phyloP scores from a whole-genome alignment of 1,140 invertebrate species.

The Caenorhabditis elegans region WBcel235 BX284604.4:6053501-6054000 shows the following conservation, averaged over 20 bases:
- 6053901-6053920: neutral
- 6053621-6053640: constrained; percentile 17
- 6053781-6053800: neutral
- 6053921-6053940: neutral
- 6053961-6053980: neutral
- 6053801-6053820: constrained; percentile 26
- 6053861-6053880: neutral
- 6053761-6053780: no score
- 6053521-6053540: neutral
- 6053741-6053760: neutral
- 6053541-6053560: no score
- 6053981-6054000: no score
- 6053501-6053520: neutral
- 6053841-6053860: neutral
- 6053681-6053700: constrained; percentile 30
- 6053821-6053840: constrained; percentile 14
- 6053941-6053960: neutral
- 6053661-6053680: constrained; percentile 22
- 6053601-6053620: neutral
- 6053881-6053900: neutral
- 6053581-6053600: neutral
- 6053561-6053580: constrained; percentile 2
- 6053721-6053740: constrained; percentile 24
- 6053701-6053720: neutral
- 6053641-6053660: constrained; percentile 20